phyloP scores from a whole-genome alignment of 2,113 vertebrate species.

The Neotoma lepida region DNA sequence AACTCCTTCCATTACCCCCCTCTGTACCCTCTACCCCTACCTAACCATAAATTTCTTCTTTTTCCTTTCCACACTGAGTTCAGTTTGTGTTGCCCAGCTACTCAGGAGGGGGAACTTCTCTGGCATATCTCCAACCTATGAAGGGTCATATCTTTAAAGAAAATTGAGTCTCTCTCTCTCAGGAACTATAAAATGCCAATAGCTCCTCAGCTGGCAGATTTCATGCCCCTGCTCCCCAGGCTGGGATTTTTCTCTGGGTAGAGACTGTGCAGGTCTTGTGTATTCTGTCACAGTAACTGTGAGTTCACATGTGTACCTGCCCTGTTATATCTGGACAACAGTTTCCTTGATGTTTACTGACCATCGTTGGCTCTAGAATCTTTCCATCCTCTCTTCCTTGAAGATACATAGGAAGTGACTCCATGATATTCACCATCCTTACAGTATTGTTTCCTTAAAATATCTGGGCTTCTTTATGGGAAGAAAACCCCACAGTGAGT shows the following conservation, averaged over 20 bases:
- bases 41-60: no score
- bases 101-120: background rate
- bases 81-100: background rate
- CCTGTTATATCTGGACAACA: no score
- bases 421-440: background rate
- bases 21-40: background rate
- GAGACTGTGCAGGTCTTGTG: background rate
- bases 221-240: background rate
- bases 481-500: background rate
- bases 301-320: background rate
- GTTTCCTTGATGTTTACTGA: background rate
- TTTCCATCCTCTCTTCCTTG: background rate
- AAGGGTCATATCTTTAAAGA: background rate
- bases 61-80: background rate
- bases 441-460: background rate
- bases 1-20: background rate
- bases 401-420: background rate
- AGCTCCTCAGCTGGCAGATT: background rate
- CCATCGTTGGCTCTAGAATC: background rate
- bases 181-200: background rate
- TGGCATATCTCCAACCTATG: background rate
- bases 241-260: background rate
- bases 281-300: background rate
- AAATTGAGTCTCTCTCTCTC: background rate
- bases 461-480: background rate